Evolutionary conservation across 2,888 invertebrate genomes (phyloP).

Genomic region (Lithophane semibrunnea): DNA sequence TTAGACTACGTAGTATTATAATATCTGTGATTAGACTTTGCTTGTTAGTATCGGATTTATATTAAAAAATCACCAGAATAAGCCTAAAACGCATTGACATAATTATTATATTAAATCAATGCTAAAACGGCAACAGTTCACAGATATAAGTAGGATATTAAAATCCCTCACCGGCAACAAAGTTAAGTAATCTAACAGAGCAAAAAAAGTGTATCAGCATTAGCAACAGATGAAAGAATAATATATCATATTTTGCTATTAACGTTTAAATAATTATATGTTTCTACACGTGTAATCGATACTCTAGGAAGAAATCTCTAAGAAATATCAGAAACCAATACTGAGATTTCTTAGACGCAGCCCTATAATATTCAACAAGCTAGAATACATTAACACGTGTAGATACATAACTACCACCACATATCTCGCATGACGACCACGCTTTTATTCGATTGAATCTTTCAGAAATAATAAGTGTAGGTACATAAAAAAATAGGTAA

Average conservation of each 20-base stretch:
- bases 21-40: neutral
- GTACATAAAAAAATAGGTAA: conserved; percentile 3
- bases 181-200: neutral
- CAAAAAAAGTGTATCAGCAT: neutral
- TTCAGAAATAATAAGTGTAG: conserved; percentile 24
- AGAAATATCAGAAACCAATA: neutral
- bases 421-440: conserved; percentile 21
- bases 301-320: too few relatives aligned
- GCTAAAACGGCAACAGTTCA: neutral
- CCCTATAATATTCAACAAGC: conserved; percentile 18
- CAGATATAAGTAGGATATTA: neutral
- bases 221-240: neutral
- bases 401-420: neutral
- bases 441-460: conserved; percentile 21
- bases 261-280: too few relatives aligned
- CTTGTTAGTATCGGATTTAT: conserved; percentile 19
- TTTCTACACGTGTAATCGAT: too few relatives aligned
- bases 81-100: neutral
- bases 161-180: neutral
- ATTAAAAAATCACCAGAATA: neutral
- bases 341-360: neutral
- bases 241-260: neutral
- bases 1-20: too few relatives aligned
- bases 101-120: too few relatives aligned
- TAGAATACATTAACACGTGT: conserved; percentile 31